These are phyloP conservation scores for Suillia variegata DNA, from an alignment of 2,888 invertebrate genomes.

Conservation along the genomic window DNA sequence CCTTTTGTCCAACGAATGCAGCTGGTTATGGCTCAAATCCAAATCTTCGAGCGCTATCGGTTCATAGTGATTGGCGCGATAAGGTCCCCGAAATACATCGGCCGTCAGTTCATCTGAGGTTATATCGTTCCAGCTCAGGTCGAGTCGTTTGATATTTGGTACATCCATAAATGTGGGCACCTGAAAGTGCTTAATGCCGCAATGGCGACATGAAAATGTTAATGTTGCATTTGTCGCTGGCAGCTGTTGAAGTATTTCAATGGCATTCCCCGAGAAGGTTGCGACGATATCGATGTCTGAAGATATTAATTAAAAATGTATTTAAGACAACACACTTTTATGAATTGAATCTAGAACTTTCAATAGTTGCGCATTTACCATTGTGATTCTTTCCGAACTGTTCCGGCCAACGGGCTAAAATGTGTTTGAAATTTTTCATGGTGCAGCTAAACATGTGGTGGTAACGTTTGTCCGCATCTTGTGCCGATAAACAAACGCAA, in stretches of 20 bases:
- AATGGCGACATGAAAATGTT: conserved; percentile 56
- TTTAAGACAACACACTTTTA: too few relatives aligned
- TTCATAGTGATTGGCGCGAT: conserved; percentile 65
- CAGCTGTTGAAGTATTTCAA: conserved; percentile 53
- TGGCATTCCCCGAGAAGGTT: conserved; percentile 54
- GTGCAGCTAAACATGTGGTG: conserved; percentile 53
- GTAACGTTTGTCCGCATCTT: conserved; percentile 37
- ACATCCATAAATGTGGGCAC: conserved; percentile 57
- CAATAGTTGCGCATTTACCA: conserved; percentile 41
- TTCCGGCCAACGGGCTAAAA: conserved; percentile 56
- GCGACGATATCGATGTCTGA: conserved; percentile 48
- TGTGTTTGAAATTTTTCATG: conserved; percentile 51
- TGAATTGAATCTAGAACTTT: neutral
- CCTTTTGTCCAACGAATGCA: conserved; percentile 67
- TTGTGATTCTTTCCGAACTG: conserved; percentile 51
- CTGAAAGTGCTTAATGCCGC: conserved; percentile 51
- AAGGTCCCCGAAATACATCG: conserved; percentile 72
- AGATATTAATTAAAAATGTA: too few relatives aligned
- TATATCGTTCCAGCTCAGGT: conserved; percentile 57
- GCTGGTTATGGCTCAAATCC: conserved; percentile 69
- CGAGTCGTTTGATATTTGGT: conserved; percentile 54
- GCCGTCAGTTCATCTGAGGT: conserved; percentile 66
- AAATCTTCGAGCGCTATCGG: conserved; percentile 67
- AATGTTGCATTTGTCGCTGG: conserved; percentile 55
- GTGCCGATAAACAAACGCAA: conserved; percentile 48